These are phyloP conservation scores for Heteractis magnifica DNA, from an alignment of 92 coral and sea anemone species.

Conservation along the genomic window DNA sequence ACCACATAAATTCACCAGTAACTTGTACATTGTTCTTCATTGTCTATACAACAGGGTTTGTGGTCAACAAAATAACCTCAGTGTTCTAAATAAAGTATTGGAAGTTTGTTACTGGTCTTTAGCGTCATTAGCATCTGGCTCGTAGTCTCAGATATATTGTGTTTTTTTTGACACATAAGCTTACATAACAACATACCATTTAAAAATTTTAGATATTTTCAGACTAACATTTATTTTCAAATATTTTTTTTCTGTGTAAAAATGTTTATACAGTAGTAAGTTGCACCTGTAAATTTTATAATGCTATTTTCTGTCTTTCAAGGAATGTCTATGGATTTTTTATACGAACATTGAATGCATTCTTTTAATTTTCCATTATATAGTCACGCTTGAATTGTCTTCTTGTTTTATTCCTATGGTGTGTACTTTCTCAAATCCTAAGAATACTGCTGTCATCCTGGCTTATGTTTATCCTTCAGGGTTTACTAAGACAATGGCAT, in stretches of 20 bases:
- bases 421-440: neutral
- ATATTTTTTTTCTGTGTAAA: neutral
- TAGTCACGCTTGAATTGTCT: neutral
- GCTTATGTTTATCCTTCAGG: neutral
- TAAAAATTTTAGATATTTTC: neutral
- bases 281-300: neutral
- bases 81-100: neutral
- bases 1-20: neutral
- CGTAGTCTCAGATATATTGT: too few species aligned
- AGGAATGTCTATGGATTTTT: neutral
- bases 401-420: neutral
- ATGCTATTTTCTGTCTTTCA: neutral
- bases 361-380: neutral
- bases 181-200: too few species aligned
- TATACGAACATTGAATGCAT: neutral
- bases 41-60: neutral
- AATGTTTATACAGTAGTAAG: neutral
- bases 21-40: neutral
- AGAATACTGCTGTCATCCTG: neutral
- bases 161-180: too few species aligned
- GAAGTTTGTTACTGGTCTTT: neutral
- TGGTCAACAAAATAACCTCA: neutral
- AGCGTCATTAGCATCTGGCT: neutral
- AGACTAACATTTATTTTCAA: neutral
- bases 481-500: neutral